A percentile compares a stretch with the other conserved stretches of the same genome.
Conservation (phyloP, 2,797 vertebrate genomes). For the Neosalanx taihuensis region DNA sequence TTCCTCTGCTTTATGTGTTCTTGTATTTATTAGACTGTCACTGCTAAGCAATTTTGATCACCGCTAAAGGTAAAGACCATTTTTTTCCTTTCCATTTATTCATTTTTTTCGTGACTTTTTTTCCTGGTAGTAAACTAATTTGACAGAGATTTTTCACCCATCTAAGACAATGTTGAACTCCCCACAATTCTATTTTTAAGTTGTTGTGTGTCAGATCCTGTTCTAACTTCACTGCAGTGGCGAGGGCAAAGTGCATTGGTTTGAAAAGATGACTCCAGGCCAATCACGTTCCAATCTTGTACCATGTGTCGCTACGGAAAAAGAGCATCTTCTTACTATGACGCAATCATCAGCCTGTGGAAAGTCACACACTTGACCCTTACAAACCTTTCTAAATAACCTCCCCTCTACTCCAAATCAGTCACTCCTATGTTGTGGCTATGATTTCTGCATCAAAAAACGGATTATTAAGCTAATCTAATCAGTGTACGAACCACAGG, state of each 20-base stretch:
- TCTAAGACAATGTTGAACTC: slow-evolving; percentile 6
- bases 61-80: slow-evolving; percentile 15
- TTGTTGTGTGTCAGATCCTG: not conserved
- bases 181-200: not conserved
- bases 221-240: not conserved
- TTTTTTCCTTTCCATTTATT: slow-evolving; percentile 38
- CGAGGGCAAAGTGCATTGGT: too few species aligned
- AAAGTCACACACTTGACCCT: not conserved
- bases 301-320: not conserved
- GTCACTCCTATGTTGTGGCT: slow-evolving; percentile 12
- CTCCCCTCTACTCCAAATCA: slow-evolving; percentile 12
- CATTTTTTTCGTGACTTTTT: slow-evolving; percentile 42
- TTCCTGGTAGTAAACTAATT: not conserved
- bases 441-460: slow-evolving; percentile 20
- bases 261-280: too few species aligned
- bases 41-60: slow-evolving; percentile 39
- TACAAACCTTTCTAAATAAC: not conserved
- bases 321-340: not conserved
- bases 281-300: too few species aligned
- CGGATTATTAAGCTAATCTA: slow-evolving; percentile 37
- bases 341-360: not conserved
- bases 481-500: slow-evolving; percentile 61
- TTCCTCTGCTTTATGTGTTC: slow-evolving; percentile 49
- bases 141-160: slow-evolving; percentile 22
- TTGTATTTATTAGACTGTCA: slow-evolving; percentile 51